Base-by-base conservation (phyloP, 2,888 invertebrate genomes). In the Troilus luridus region DNA sequence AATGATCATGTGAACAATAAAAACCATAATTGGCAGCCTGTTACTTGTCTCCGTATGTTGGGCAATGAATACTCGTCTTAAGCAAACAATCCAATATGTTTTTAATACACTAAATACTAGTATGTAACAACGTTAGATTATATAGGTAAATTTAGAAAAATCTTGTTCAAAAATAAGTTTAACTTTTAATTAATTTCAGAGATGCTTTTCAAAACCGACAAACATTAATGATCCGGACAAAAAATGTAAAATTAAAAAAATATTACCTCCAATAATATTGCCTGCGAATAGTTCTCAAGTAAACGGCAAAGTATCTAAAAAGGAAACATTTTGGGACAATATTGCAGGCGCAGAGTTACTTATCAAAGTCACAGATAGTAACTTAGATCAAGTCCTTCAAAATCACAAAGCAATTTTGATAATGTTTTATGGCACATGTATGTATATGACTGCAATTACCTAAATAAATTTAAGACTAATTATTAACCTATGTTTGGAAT, bases 361-460 rank as follows among this genome's bases (percentile, higher is more conserved):
- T 14, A 64, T 91, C 19, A 60, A 91, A 88, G 88, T 91, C 14
- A 91, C 91, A 10, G 91, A 91, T 58, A 62, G 27, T 24, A 91
- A 91, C 54, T 56, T 88, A 54, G 88, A 91, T 41, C 62, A 91
- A 24, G 59, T 67, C 56, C 21, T 91, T 54, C 19, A 59, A 64
- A 88, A 64, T 0, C 90, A 90, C 77, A 77, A 81, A 19, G 41
- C 90, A 17, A 56, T 90, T 59, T 72, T 90, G 12, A 72, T 90
- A 11, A 77, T 90, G 72, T 90, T 90, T 21, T 90, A 90, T 77
- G 90, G 90, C 24, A 77, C 90, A 56, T 90, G 90, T 90, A 81
- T 59, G 90, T 90, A 90, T 90, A 24, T 62, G 9, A 59, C 8
- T 62, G 8, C 21, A 60, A 17, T 62, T 41, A 62, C 12, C 8